A percentile compares a stretch with the other conserved stretches of the same genome.
Evolutionary conservation across 2,888 invertebrate species (phyloP).

Genomic region (Oscheius sp.): DNA sequence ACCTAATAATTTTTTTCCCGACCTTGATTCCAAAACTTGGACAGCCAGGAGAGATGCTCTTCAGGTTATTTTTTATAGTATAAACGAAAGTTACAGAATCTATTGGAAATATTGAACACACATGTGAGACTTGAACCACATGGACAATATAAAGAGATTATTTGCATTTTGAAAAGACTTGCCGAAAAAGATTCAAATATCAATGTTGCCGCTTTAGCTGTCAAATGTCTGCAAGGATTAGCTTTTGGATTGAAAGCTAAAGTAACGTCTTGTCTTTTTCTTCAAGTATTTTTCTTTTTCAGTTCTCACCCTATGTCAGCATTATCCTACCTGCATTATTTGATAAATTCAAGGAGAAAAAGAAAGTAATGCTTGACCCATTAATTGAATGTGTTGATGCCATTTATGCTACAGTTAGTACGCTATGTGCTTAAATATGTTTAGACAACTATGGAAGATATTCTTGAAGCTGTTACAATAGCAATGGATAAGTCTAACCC

Average conservation of each 20-base stretch:
- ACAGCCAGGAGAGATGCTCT: conserved; percentile 48
- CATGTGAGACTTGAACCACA: conserved; percentile 47
- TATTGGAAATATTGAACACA: conserved; percentile 39
- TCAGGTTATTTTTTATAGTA: conserved; percentile 36
- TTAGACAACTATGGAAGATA: conserved; percentile 68
- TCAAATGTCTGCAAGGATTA: neutral
- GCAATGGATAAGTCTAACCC: conserved; percentile 78
- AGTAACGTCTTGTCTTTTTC: no score
- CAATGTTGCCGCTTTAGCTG: conserved; percentile 78
- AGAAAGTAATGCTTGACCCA: conserved; percentile 75
- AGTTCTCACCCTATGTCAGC: neutral
- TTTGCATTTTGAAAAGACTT: conserved; percentile 75
- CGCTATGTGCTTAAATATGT: neutral
- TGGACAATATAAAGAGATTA: conserved; percentile 46
- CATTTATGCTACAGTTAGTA: conserved; percentile 80
- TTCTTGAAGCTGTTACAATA: conserved; percentile 82
- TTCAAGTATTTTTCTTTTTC: neutral
- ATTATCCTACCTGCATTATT: conserved; percentile 74
- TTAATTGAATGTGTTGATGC: conserved; percentile 84
- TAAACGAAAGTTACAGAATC: conserved; percentile 33
- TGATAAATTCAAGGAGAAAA: conserved; percentile 98
- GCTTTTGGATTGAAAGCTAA: neutral
- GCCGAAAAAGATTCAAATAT: conserved; percentile 93
- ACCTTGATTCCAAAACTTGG: conserved; percentile 48
- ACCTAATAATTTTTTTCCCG: conserved; percentile 83